phyloP scores from a whole-genome alignment of 1,140 invertebrate species.

The Holotrichia oblita region DNA sequence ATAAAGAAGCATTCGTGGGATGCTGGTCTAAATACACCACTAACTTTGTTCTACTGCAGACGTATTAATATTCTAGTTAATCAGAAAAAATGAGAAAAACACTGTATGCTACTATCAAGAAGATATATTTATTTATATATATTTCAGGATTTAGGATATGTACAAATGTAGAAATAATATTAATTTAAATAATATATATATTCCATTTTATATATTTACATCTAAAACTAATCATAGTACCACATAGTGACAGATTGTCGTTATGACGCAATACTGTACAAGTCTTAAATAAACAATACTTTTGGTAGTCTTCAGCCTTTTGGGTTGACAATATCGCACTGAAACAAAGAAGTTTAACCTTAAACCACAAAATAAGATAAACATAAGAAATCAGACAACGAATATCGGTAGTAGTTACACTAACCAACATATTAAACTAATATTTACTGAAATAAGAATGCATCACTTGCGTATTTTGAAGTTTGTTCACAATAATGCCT shows the following conservation, averaged over 20 bases:
- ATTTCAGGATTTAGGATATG: conserved; percentile 38
- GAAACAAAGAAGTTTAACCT: conserved; percentile 34
- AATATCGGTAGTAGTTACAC: too few relatives aligned
- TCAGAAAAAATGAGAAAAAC: neutral
- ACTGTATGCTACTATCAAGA: conserved; percentile 27
- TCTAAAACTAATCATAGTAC: conserved; percentile 24
- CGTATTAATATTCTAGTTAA: too few relatives aligned
- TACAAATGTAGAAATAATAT: conserved; percentile 45
- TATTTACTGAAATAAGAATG: too few relatives aligned
- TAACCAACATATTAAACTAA: too few relatives aligned
- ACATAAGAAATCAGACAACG: too few relatives aligned
- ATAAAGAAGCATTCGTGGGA: neutral
- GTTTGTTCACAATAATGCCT: too few relatives aligned
- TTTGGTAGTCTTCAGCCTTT: conserved; percentile 50
- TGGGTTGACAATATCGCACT: conserved; percentile 40
- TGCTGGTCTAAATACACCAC: too few relatives aligned
- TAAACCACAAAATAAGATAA: too few relatives aligned
- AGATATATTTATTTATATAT: conserved; percentile 32
- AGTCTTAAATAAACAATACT: conserved; percentile 44
- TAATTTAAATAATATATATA: conserved; percentile 36
- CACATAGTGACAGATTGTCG: conserved; percentile 42
- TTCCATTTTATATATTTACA: conserved; percentile 36
- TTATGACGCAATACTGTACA: conserved; percentile 42
- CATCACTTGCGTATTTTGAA: too few relatives aligned
- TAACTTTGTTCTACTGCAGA: too few relatives aligned